Evolutionary conservation across 2,113 vertebrate genomes (phyloP).

Genomic region (Limanda limanda): DNA sequence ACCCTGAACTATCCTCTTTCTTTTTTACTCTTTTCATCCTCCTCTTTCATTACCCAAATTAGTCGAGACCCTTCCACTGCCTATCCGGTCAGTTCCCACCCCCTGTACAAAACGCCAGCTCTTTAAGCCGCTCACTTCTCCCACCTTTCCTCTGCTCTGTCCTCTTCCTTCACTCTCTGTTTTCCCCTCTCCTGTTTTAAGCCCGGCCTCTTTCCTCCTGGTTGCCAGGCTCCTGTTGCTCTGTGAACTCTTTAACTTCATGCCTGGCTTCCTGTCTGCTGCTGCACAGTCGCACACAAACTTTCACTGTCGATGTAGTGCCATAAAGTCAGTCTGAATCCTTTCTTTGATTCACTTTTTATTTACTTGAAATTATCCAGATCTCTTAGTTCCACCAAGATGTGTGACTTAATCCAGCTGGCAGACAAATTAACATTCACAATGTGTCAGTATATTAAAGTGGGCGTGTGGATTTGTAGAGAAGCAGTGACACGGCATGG

Average conservation of each 20-base stretch:
- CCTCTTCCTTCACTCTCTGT: slow-evolving; percentile 49
- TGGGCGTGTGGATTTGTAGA: not conserved
- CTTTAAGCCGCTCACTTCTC: slow-evolving; percentile 37
- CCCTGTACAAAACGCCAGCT: slow-evolving; percentile 43
- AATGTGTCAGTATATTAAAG: slow-evolving; percentile 19
- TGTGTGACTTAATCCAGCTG: slow-evolving; percentile 15
- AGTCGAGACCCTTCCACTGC: slow-evolving; percentile 42
- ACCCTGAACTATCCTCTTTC: slow-evolving; percentile 25
- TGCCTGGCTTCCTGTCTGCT: slow-evolving; percentile 74
- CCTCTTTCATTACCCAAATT: slow-evolving; percentile 51
- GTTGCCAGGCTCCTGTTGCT: slow-evolving; percentile 75
- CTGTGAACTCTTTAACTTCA: slow-evolving; percentile 76
- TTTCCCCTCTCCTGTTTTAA: slow-evolving; percentile 48
- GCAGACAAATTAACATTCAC: slow-evolving; percentile 28
- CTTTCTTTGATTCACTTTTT: slow-evolving; percentile 16
- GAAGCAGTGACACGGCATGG: not conserved
- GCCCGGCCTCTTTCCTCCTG: slow-evolving; percentile 55
- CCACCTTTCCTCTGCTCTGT: slow-evolving; percentile 34
- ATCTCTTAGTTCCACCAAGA: slow-evolving; percentile 33
- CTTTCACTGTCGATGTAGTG: slow-evolving; percentile 60
- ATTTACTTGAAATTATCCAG: slow-evolving; percentile 14
- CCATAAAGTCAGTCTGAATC: slow-evolving; percentile 27
- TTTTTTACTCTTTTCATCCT: slow-evolving; percentile 36
- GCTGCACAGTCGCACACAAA: slow-evolving; percentile 56
- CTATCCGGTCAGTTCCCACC: slow-evolving; percentile 41